These are phyloP conservation scores for Eilema depressum DNA, from an alignment of 2,888 invertebrate species.

Conservation along the genomic window DNA sequence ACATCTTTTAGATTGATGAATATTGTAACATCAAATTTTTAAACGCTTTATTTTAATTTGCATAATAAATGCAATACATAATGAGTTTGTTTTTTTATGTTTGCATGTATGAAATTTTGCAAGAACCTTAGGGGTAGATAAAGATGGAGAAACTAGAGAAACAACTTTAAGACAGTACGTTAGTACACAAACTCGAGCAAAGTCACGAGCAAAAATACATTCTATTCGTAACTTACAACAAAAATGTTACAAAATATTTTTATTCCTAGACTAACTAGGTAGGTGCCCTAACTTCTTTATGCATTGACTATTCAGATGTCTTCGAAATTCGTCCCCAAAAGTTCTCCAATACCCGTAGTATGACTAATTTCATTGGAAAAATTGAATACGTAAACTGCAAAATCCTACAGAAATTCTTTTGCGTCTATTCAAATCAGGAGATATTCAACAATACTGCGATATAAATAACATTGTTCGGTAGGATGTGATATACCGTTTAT, in stretches of 20 bases:
- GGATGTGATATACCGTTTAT: conserved; percentile 81
- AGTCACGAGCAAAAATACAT: neutral
- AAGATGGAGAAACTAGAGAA: neutral
- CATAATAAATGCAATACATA: neutral
- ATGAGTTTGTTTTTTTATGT: neutral
- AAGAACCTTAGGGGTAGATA: neutral
- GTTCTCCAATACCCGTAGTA: conserved; percentile 29
- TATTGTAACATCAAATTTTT: neutral
- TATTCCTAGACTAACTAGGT: conserved; percentile 1
- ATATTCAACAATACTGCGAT: conserved; percentile 52
- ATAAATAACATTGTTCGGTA: conserved; percentile 74
- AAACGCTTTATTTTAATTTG: neutral
- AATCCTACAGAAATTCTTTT: conserved; percentile 23
- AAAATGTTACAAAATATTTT: neutral
- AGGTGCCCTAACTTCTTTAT: conserved; percentile 18
- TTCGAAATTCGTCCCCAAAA: conserved; percentile 17
- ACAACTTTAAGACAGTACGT: neutral
- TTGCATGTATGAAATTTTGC: neutral
- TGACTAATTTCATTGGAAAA: conserved; percentile 42
- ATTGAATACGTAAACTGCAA: conserved; percentile 33
- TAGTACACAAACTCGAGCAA: neutral
- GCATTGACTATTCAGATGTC: conserved; percentile 15
- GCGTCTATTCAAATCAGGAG: conserved; percentile 50
- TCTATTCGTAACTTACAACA: neutral
- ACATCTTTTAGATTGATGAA: conserved; percentile 7